phyloP scores from a whole-genome alignment of 2,888 invertebrate species.

The Tetragonula carbonaria region DNA sequence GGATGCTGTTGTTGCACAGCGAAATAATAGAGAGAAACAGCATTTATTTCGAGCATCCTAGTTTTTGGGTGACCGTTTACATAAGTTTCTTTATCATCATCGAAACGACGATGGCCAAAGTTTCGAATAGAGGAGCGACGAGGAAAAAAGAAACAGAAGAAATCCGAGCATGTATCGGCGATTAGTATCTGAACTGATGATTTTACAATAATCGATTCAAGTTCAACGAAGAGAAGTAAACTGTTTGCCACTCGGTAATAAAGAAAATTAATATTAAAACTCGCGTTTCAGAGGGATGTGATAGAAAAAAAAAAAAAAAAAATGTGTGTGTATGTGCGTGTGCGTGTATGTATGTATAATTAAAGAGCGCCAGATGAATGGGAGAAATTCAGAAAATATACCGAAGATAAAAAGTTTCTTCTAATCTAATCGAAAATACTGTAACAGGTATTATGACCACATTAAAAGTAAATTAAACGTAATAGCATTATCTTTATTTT shows the following conservation, averaged over 20 bases:
- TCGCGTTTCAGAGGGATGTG: background rate
- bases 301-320: background rate
- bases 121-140: background rate
- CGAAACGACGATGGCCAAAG: constrained; percentile 28
- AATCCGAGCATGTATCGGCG: constrained; percentile 9
- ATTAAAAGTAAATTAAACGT: constrained; percentile 77
- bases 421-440: constrained; percentile 83
- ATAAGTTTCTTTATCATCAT: constrained; percentile 5
- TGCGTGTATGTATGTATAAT: background rate
- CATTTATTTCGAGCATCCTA: constrained; percentile 47
- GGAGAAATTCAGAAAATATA: constrained; percentile 56
- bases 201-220: background rate
- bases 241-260: constrained; percentile 40
- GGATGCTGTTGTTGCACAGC: constrained; percentile 46
- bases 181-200: background rate
- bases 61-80: constrained; percentile 27
- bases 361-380: background rate
- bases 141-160: too few relatives aligned
- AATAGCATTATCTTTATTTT: constrained; percentile 77
- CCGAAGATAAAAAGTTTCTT: constrained; percentile 67
- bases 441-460: constrained; percentile 83
- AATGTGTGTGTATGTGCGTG: too few relatives aligned
- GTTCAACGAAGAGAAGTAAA: constrained; percentile 6
- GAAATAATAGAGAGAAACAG: constrained; percentile 33
- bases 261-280: background rate